phyloP scores from a whole-genome alignment of 2,797 vertebrate species.

The Mus minutoides region DNA sequence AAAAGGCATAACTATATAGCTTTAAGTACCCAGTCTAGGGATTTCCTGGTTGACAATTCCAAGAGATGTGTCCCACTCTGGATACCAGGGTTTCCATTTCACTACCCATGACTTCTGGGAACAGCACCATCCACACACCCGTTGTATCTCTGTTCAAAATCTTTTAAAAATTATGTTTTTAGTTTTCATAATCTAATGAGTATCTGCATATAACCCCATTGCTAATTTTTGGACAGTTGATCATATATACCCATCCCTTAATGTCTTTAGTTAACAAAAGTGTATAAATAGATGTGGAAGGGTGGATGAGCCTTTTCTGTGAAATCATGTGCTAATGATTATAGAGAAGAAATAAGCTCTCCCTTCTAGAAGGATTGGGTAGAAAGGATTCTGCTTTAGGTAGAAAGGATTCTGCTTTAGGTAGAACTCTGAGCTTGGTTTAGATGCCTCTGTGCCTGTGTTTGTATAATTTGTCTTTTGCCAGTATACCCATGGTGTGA shows the following conservation, averaged over 20 bases:
- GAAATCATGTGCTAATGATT: background rate
- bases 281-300: background rate
- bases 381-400: background rate
- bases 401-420: background rate
- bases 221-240: background rate
- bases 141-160: background rate
- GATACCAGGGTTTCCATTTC: background rate
- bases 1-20: too few relatives aligned
- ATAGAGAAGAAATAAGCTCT: background rate
- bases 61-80: background rate
- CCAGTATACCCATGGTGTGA: background rate
- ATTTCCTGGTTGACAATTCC: background rate
- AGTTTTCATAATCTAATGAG: background rate
- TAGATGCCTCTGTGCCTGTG: background rate
- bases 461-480: slow-evolving; percentile 52
- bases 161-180: background rate
- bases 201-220: background rate
- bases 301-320: background rate
- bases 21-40: background rate
- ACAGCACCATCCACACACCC: background rate
- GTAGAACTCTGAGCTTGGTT: background rate
- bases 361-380: background rate
- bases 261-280: background rate
- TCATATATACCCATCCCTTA: background rate
- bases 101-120: background rate